Evolutionary conservation across 2,797 vertebrate species (phyloP).

Genomic region (Sarcophilus harrisii): DNA sequence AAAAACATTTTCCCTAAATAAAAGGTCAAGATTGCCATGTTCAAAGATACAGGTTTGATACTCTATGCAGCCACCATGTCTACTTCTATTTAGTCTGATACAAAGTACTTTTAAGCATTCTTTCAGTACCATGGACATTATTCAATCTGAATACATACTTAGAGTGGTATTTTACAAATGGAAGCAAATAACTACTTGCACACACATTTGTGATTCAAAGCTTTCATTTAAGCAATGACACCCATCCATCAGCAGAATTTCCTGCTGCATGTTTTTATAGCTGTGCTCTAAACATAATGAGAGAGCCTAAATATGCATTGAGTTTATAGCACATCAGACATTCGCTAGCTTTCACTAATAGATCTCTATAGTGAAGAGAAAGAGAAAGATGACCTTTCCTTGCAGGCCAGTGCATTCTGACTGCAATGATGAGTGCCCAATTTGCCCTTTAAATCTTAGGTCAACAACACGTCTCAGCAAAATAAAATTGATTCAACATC

Average conservation of each 20-base stretch:
- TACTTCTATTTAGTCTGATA: constrained; percentile 78
- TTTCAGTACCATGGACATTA: constrained; percentile 81
- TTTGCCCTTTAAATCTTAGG: constrained; percentile 79
- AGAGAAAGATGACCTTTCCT: constrained; percentile 80
- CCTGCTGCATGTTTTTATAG: constrained; percentile 68
- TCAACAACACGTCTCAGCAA: constrained; percentile 65
- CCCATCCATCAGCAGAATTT: constrained; percentile 82
- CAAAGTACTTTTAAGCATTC: constrained; percentile 76
- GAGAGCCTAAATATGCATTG: constrained; percentile 77
- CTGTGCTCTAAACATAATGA: constrained; percentile 69
- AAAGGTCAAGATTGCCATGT: constrained; percentile 79
- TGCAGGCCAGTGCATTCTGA: constrained; percentile 69
- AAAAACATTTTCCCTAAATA: constrained; percentile 64
- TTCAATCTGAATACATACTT: constrained; percentile 82
- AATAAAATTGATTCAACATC: constrained; percentile 67
- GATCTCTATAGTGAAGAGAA: constrained; percentile 63
- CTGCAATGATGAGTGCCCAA: constrained; percentile 64
- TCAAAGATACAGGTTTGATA: constrained; percentile 71
- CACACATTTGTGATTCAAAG: constrained; percentile 82
- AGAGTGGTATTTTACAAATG: constrained; percentile 83
- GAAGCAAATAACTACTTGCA: constrained; percentile 83
- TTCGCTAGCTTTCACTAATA: constrained; percentile 79
- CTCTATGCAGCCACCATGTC: constrained; percentile 74
- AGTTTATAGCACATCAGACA: constrained; percentile 70
- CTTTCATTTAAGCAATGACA: constrained; percentile 85